Evolutionary conservation across 2,113 vertebrate species (phyloP), one percentile per base, ranked within the genome.

Genomic region (Gnathonemus longibarbis): DNA sequence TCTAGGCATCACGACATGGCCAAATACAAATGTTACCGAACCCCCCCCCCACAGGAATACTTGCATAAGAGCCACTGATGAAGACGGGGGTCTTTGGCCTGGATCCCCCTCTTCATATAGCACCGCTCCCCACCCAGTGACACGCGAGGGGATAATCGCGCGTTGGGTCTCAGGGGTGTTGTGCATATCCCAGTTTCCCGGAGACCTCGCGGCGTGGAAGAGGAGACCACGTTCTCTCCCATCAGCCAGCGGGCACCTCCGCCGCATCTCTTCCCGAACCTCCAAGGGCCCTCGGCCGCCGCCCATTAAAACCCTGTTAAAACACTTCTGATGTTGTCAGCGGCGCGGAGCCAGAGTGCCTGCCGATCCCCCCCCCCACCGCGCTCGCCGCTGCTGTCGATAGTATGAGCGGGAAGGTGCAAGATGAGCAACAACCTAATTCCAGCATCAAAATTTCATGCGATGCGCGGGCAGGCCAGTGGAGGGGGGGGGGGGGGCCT

Each of bases 241-340:
- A 95, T 95, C 93, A 86, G 95, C 94, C 93, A 91, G 90, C 96
- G 93, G 94, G 94, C 95, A 87, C 93, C 94, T 96, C 96, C 95
- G 94, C 94, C 0, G 96, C 96, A 96, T 97, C 96, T 97, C 94
- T 98, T 97, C 97, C 96, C 96, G 97, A 97, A 94, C 96, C 97
- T 98, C 97, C 94, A 96, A 97, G 96, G 97, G 98, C 96, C 95
- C 93, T 90, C 94, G 93, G 96, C 96, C 96, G 93, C 95, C 95
- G 96, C 96, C 98, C 98, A 99, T 99, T 99, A 99, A 99, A 99
- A 97, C 96, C 96, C 97, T 99, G 98, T 99, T 98, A 98, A 99
- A 98, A 98, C 98, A 99, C 97, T 99, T 97, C 97, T 97, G 97
- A 96, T 97, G 97, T 97, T 98, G 98, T 98, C 96, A 97, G 97